phyloP scores from a whole-genome alignment of 2,797 vertebrate species.

The Pteronotus mesoamericanus region DNA sequence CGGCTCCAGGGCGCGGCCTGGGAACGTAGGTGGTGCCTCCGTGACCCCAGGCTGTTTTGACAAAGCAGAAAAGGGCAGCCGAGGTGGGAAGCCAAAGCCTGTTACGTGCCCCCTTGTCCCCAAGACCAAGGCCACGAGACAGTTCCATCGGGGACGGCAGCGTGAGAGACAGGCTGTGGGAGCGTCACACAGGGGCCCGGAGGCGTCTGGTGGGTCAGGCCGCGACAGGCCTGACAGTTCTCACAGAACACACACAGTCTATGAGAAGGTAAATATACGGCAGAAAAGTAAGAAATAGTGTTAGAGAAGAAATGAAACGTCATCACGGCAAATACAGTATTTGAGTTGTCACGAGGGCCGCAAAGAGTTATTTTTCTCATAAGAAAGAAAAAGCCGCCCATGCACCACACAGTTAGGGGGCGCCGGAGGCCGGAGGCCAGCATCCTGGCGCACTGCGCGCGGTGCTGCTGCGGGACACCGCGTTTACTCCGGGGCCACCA shows the following conservation, averaged over 20 bases:
- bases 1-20: not conserved
- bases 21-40: not conserved
- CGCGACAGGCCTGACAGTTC: too few species aligned
- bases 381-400: not conserved
- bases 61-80: fast-evolving
- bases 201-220: not conserved
- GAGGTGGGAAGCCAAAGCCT: too few species aligned
- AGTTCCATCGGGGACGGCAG: fast-evolving
- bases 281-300: fast-evolving
- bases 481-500: too few species aligned
- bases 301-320: not conserved
- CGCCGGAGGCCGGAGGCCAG: not conserved
- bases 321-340: fast-evolving
- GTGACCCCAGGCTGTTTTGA: not conserved
- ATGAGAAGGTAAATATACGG: fast-evolving
- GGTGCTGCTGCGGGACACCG: not conserved
- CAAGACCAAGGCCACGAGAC: fast-evolving
- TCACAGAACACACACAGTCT: fast-evolving
- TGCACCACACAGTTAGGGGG: too few species aligned
- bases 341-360: fast-evolving
- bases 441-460: fast-evolving
- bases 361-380: fast-evolving
- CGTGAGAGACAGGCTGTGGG: too few species aligned
- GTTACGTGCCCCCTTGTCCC: fast-evolving
- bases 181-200: not conserved